These are phyloP conservation scores for Sebastolobus altivelis DNA, from an alignment of 2,797 vertebrate genomes.

Conservation along the genomic window DNA sequence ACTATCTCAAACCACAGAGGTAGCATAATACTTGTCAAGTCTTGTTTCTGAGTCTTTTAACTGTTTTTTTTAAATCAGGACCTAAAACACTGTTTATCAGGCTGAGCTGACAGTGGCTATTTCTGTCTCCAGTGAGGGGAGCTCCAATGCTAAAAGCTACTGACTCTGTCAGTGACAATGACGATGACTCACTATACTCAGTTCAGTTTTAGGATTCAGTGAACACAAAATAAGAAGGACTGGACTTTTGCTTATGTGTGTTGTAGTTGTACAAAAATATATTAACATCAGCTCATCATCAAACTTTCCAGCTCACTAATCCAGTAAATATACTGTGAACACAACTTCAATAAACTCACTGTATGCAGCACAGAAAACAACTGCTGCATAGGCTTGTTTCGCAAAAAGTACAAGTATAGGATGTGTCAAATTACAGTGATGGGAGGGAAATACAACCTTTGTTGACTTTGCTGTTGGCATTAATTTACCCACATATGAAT, in stretches of 20 bases:
- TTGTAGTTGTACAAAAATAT: not conserved
- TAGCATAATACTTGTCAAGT: constrained; percentile 1
- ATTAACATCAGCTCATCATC: constrained; percentile 26
- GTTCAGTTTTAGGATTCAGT: not conserved
- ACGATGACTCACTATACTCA: not conserved
- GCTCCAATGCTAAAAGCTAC: not conserved
- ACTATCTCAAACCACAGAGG: not conserved
- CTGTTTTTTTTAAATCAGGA: not conserved
- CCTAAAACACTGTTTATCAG: not conserved
- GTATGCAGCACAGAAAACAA: constrained; percentile 21
- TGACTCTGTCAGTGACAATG: not conserved
- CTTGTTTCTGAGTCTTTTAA: not conserved
- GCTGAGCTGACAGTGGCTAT: constrained; percentile 5
- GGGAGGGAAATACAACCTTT: constrained; percentile 36
- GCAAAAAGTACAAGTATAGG: constrained; percentile 28
- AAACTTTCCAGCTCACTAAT: constrained; percentile 20
- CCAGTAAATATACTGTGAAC: constrained; percentile 6
- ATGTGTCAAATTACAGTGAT: constrained; percentile 40
- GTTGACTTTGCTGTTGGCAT: constrained; percentile 55
- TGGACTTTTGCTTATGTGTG: not conserved
- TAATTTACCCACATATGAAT: constrained; percentile 55
- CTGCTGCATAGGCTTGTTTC: constrained; percentile 41
- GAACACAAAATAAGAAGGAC: constrained; percentile 3
- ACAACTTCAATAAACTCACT: constrained; percentile 20
- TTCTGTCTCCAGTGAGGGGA: constrained; percentile 2